Conservation (phyloP, 2,888 invertebrate genomes). For the Drosophila mimica region DNA sequence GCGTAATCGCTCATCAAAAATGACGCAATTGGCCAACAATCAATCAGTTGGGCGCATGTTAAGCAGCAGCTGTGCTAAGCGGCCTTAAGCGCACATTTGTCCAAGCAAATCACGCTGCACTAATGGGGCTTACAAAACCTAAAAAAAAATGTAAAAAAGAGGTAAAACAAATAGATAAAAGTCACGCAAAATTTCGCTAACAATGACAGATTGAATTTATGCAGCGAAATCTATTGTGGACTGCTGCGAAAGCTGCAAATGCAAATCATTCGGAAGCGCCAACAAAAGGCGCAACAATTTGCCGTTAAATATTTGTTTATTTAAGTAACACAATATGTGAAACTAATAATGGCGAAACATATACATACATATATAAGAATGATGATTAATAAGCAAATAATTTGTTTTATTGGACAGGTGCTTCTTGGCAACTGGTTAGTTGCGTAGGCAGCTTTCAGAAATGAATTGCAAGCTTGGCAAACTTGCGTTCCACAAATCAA, state of each 20-base stretch:
- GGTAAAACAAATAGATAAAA: conserved; percentile 32
- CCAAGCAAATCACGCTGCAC: conserved; percentile 34
- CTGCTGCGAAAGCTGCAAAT: conserved; percentile 51
- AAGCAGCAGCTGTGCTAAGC: conserved; percentile 17
- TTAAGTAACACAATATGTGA: conserved; percentile 12
- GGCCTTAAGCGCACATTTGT: conserved; percentile 25
- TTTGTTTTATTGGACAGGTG: conserved; percentile 38
- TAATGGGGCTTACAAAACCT: background rate
- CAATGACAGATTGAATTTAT: conserved; percentile 43
- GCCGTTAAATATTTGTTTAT: conserved; percentile 59
- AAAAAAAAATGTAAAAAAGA: background rate
- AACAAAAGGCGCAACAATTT: conserved; percentile 39
- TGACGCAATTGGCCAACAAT: conserved; percentile 49
- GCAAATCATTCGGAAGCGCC: conserved; percentile 39
- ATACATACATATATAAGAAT: conserved; percentile 4
- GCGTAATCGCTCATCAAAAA: conserved; percentile 47
- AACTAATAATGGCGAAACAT: conserved; percentile 27
- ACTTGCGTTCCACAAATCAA: conserved; percentile 38
- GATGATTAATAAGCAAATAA: conserved; percentile 27
- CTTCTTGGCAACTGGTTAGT: conserved; percentile 38
- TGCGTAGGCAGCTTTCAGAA: conserved; percentile 9
- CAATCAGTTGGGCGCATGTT: conserved; percentile 46
- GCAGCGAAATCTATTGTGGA: conserved; percentile 41
- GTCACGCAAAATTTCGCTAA: conserved; percentile 56
- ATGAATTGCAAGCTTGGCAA: conserved; percentile 32